Conservation (phyloP, 2,113 vertebrate species). For the Halcyon senegalensis region DNA sequence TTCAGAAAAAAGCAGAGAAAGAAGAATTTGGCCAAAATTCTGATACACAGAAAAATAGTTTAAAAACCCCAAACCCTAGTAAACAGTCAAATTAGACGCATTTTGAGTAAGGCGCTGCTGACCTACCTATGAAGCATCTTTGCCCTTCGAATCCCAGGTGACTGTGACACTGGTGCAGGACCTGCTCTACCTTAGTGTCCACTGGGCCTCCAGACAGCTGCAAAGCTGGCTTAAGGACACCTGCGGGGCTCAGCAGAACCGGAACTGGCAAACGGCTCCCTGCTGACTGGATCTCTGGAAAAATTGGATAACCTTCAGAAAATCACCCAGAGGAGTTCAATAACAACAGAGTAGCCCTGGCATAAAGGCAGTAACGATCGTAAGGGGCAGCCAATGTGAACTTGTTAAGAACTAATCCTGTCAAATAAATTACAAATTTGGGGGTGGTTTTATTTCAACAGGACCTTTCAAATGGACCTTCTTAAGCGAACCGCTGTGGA, state of each 20-base stretch:
- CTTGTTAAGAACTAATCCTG: background rate
- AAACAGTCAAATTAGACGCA: fast-evolving
- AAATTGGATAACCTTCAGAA: background rate
- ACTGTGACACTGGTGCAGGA: background rate
- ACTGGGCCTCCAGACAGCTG: background rate
- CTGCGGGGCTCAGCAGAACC: background rate
- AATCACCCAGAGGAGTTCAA: background rate
- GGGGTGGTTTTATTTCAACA: background rate
- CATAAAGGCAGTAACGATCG: background rate
- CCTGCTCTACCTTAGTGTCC: background rate
- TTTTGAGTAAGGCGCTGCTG: background rate
- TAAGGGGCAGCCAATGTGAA: background rate
- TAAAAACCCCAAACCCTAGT: background rate
- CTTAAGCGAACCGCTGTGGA: background rate
- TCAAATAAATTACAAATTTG: background rate
- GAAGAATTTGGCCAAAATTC: background rate
- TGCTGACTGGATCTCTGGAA: background rate
- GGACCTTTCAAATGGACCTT: background rate
- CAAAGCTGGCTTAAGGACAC: background rate
- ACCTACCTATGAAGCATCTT: background rate
- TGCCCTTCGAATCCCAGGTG: background rate
- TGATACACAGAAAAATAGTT: background rate
- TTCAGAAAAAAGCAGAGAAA: background rate
- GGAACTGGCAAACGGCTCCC: background rate
- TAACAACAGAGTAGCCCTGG: background rate